Percentiles rank a stretch among this genome's conserved stretches.
These are phyloP conservation scores for Polyploca ridens DNA, from an alignment of 2,888 invertebrate genomes.

Conservation along the genomic window DNA sequence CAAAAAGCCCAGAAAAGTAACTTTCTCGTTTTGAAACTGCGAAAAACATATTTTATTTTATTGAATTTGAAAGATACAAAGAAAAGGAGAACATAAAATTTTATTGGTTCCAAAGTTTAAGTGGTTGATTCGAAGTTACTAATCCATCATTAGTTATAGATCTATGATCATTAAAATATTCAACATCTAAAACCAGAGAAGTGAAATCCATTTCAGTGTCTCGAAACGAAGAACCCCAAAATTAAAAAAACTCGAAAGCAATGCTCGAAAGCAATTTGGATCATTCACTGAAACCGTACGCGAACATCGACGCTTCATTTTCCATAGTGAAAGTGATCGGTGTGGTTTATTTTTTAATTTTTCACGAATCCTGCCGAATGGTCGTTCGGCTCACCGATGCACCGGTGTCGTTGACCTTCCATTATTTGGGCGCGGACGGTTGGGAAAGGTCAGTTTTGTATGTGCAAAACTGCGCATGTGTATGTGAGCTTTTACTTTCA, in stretches of 20 bases:
- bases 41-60: too few species aligned
- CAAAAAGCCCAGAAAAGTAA: too few species aligned
- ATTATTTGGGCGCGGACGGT: constrained; percentile 72
- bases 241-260: background rate
- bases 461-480: constrained; percentile 31
- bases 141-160: too few species aligned
- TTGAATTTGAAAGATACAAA: too few species aligned
- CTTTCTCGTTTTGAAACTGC: too few species aligned
- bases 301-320: constrained; percentile 41
- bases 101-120: too few species aligned
- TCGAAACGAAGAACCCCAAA: too few species aligned
- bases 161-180: too few species aligned
- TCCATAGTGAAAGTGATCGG: constrained; percentile 67
- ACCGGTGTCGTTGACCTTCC: constrained; percentile 66
- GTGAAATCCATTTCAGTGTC: too few species aligned
- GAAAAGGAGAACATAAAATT: too few species aligned
- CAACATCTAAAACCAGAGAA: too few species aligned
- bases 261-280: background rate
- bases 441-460: constrained; percentile 79
- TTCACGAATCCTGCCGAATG: constrained; percentile 70
- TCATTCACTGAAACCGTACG: constrained; percentile 21
- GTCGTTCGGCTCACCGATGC: constrained; percentile 62
- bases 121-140: too few species aligned
- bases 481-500: constrained; percentile 74
- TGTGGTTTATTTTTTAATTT: constrained; percentile 49